A percentile compares a stretch with the other conserved stretches of the same genome.
phyloP scores from a whole-genome alignment of 2,797 vertebrate species.

The Hemibagrus guttatus region DNA sequence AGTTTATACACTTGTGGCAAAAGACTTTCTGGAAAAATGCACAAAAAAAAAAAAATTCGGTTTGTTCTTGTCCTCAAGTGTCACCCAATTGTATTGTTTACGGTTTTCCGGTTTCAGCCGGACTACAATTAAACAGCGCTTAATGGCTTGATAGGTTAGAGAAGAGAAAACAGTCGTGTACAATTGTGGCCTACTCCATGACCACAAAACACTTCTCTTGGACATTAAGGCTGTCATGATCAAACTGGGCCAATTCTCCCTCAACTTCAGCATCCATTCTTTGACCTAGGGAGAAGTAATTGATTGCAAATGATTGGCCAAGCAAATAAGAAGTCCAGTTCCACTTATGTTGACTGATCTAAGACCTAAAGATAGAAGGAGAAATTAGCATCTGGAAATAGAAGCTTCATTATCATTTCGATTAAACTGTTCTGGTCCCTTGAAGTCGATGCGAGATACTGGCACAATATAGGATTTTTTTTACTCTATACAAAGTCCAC shows the following conservation, averaged over 20 bases:
- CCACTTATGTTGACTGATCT: conserved; percentile 1
- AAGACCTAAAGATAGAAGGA: neutral
- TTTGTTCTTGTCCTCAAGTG: neutral
- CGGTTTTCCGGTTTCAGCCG: neutral
- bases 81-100: neutral
- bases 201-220: conserved; percentile 15
- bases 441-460: neutral
- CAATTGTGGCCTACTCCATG: neutral
- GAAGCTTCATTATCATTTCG: neutral
- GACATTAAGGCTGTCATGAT: conserved; percentile 7
- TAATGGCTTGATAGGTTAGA: neutral
- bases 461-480: neutral
- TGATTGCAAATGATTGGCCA: conserved; percentile 1
- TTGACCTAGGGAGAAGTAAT: conserved; percentile 1
- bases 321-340: neutral
- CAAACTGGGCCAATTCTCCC: conserved; percentile 10
- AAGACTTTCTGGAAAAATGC: neutral
- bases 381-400: neutral
- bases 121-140: neutral
- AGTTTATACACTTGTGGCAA: conserved; percentile 2
- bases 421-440: too few relatives aligned
- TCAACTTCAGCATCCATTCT: neutral
- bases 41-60: neutral
- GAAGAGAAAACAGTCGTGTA: neutral
- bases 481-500: neutral